A percentile compares a stretch with the other conserved stretches of the same genome.
Conservation (phyloP, 2,113 vertebrate species). For the Noctilio leporinus region DNA sequence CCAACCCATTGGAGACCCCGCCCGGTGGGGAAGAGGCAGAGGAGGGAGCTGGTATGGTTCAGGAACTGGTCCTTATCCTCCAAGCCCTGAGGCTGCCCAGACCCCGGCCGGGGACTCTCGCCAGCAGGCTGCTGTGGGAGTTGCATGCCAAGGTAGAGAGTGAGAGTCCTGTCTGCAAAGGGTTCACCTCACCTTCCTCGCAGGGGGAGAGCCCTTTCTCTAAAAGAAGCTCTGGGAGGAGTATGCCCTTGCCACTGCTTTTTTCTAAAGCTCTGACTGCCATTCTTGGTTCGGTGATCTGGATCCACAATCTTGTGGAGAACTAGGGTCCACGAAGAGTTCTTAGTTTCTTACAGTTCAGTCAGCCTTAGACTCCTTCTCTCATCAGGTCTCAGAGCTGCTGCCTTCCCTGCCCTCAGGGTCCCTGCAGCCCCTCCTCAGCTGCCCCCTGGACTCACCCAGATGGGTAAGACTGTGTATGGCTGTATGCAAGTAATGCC, state of each 20-base stretch:
- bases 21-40: not conserved
- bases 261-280: not conserved
- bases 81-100: conserved; percentile 60
- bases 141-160: conserved; percentile 62
- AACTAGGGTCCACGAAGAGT: not conserved
- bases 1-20: not conserved
- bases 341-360: not conserved
- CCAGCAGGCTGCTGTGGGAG: conserved; percentile 53
- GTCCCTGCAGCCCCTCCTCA: conserved; percentile 79
- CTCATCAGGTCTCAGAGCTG: conserved; percentile 47
- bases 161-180: not conserved
- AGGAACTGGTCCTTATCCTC: conserved; percentile 62
- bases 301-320: not conserved
- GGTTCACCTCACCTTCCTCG: not conserved
- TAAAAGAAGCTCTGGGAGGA: not conserved
- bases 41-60: not conserved
- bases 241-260: not conserved
- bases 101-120: not conserved
- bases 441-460: conserved; percentile 70
- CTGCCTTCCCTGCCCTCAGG: conserved; percentile 59
- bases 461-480: conserved; percentile 81
- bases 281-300: not conserved
- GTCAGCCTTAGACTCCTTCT: not conserved
- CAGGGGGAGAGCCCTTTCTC: not conserved
- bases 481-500: not conserved